phyloP scores from a whole-genome alignment of 2,113 vertebrate genomes.

The Euleptes europaea region DNA sequence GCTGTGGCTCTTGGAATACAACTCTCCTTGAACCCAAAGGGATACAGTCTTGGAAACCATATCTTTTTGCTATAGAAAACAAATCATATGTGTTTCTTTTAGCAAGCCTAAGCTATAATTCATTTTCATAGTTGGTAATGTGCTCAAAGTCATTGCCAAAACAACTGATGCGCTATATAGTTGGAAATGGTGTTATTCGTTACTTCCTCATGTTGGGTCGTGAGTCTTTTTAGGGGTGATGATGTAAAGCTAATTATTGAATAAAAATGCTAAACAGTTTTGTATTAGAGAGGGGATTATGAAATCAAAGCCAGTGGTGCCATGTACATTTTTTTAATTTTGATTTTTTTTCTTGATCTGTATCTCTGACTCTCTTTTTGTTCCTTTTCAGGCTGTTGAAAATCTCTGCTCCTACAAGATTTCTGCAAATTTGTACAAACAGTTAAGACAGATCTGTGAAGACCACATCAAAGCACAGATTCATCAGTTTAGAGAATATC shows the following conservation, averaged over 20 bases:
- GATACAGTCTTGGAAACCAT: neutral
- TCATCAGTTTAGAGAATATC: constrained; percentile 99
- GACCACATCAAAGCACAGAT: constrained; percentile 99
- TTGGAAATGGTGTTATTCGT: neutral
- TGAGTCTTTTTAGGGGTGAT: neutral
- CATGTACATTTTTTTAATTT: neutral
- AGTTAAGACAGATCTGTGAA: constrained; percentile 95
- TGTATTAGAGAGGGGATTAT: neutral
- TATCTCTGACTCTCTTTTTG: constrained; percentile 23
- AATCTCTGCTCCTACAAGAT: constrained; percentile 99
- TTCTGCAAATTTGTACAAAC: constrained; percentile 97
- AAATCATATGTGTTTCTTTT: no score
- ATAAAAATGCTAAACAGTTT: neutral
- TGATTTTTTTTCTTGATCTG: constrained; percentile 8
- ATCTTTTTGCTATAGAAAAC: neutral
- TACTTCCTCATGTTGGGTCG: neutral
- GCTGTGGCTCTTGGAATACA: neutral
- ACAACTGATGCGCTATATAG: neutral
- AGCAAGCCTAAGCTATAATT: no score
- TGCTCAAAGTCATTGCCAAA: neutral
- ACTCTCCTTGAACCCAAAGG: neutral
- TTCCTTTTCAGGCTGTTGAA: constrained; percentile 89
- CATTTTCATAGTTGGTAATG: no score
- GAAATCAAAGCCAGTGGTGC: neutral
- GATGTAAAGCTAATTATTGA: neutral